Evolutionary conservation across 1,140 invertebrate species (phyloP).

Genomic region (Euwallacea similis): DNA sequence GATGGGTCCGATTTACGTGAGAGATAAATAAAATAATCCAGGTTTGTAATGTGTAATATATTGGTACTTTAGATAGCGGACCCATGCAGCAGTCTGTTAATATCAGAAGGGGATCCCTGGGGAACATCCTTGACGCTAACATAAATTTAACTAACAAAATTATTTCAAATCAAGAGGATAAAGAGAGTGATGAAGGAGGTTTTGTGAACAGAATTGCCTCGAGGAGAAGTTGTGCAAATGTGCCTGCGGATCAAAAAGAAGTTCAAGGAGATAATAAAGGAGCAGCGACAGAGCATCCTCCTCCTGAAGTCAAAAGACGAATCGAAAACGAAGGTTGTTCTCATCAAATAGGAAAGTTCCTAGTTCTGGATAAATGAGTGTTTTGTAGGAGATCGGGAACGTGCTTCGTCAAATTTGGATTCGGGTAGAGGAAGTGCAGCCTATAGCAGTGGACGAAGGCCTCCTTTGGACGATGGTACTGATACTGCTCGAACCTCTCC

Average conservation of each 20-base stretch:
- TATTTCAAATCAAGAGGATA: slow-evolving; percentile 51
- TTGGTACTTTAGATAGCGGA: slow-evolving; percentile 43
- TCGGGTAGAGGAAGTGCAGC: slow-evolving; percentile 75
- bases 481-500: slow-evolving; percentile 48
- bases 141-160: slow-evolving; percentile 46
- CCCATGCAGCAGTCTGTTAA: slow-evolving; percentile 52
- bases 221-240: neutral
- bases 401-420: slow-evolving; percentile 69
- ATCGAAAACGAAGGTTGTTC: slow-evolving; percentile 16
- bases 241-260: neutral
- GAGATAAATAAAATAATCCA: neutral
- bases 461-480: slow-evolving; percentile 57
- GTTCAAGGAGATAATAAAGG: slow-evolving; percentile 5
- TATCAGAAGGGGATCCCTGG: slow-evolving; percentile 59
- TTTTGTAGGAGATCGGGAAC: slow-evolving; percentile 59
- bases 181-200: slow-evolving; percentile 63
- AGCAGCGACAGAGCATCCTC: neutral
- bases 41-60: too few relatives aligned
- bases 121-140: slow-evolving; percentile 58
- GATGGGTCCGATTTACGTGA: slow-evolving; percentile 46
- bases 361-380: neutral
- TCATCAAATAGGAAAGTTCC: neutral
- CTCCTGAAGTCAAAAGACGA: slow-evolving; percentile 19
- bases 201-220: slow-evolving; percentile 52
- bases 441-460: slow-evolving; percentile 70